Percentiles rank a stretch among this genome's conserved stretches.
Conservation (phyloP, 2,888 invertebrate genomes). For the Halocaridina rubra region DNA sequence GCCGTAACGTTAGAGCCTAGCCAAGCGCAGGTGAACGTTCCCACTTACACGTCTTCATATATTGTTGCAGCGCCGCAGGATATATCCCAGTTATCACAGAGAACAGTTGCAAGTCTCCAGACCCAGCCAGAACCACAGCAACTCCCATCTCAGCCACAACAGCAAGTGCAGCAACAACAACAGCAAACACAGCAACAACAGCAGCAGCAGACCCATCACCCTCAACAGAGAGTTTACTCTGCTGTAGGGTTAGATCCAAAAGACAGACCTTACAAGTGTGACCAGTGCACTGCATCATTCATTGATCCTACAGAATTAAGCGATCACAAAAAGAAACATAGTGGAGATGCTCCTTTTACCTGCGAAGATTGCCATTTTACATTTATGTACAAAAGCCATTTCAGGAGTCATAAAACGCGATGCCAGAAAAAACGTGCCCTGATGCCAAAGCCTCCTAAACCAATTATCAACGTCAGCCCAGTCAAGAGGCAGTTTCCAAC, state of each 20-base stretch:
- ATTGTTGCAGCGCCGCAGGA: not conserved
- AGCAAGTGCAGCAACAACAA: not conserved
- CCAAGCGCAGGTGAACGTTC: slow-evolving; percentile 30
- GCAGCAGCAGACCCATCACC: slow-evolving; percentile 1
- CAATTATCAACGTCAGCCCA: slow-evolving; percentile 19
- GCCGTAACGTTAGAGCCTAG: slow-evolving; percentile 23
- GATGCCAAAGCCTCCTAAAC: slow-evolving; percentile 45
- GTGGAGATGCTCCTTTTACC: slow-evolving; percentile 61
- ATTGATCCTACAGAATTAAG: slow-evolving; percentile 50
- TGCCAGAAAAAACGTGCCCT: slow-evolving; percentile 58
- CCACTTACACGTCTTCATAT: slow-evolving; percentile 3
- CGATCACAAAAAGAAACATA: slow-evolving; percentile 60
- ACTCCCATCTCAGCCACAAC: not conserved
- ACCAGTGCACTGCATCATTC: slow-evolving; percentile 61
- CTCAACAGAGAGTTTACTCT: not conserved
- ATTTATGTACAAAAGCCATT: slow-evolving; percentile 63
- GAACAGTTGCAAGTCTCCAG: not conserved
- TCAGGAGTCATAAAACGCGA: slow-evolving; percentile 59
- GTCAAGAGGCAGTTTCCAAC: slow-evolving; percentile 60
- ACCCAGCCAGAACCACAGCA: slow-evolving; percentile 17
- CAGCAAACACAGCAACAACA: not conserved
- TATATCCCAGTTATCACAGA: not conserved
- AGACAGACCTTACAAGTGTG: slow-evolving; percentile 60
- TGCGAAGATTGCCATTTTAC: slow-evolving; percentile 63
- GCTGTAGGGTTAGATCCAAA: slow-evolving; percentile 18